Percentiles rank a stretch among this genome's conserved stretches.
phyloP scores from a whole-genome alignment of 2,888 invertebrate genomes.

The Drosophila paracracens region DNA sequence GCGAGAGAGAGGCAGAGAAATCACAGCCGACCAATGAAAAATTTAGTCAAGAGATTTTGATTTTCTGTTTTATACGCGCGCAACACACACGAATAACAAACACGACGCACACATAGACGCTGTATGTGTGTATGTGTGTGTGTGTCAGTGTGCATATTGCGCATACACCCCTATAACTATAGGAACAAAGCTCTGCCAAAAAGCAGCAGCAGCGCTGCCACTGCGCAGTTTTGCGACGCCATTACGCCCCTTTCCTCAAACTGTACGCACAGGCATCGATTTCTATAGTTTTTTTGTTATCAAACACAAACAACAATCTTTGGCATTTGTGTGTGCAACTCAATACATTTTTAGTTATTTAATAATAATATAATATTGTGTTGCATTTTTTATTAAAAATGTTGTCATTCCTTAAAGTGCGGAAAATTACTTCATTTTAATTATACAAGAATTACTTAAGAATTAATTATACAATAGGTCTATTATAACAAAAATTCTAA shows the following conservation, averaged over 20 bases:
- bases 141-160: conserved; percentile 38
- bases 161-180: conserved; percentile 61
- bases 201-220: conserved; percentile 45
- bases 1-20: conserved; percentile 75
- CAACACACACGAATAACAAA: conserved; percentile 74
- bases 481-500: neutral
- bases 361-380: neutral
- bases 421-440: neutral
- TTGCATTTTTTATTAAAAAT: neutral
- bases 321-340: neutral
- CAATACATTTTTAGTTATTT: neutral
- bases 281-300: conserved; percentile 33
- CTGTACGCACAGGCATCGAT: conserved; percentile 58
- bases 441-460: no score
- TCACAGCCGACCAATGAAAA: conserved; percentile 86
- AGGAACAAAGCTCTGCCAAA: conserved; percentile 58
- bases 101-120: conserved; percentile 59
- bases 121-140: conserved; percentile 8
- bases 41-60: conserved; percentile 85
- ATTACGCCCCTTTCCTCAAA: conserved; percentile 49
- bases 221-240: conserved; percentile 55
- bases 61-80: conserved; percentile 83
- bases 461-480: neutral
- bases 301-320: neutral
- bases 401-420: neutral